Evolutionary conservation across 1,140 invertebrate genomes (phyloP), one percentile per base, ranked within the genome.

Genomic region (Drosophila parabipectinata): DNA sequence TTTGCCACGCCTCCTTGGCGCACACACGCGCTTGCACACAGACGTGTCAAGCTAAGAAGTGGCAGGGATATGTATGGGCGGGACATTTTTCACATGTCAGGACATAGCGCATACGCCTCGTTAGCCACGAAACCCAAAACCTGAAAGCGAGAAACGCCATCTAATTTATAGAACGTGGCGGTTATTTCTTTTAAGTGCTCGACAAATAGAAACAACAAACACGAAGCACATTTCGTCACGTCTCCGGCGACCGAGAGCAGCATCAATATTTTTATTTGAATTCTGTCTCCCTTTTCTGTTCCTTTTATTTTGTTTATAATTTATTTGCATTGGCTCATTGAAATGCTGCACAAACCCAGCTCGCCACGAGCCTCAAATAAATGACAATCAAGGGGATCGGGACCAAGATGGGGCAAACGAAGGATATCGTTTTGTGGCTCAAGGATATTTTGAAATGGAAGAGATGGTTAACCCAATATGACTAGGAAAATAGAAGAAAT

Each of bases 241-340:
- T 87, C 45, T 56, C 28, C 55, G 18, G 34, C 26, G 39, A 18
- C 57, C 18, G 14, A 54, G 21, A 54, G 77, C 67, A 88, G 75
- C 83, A 88, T 79, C 82, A 87, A 87, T 88, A 88, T 87, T 88
- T 78, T 87, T 60, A 69, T 69, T 69, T 69, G 67, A 57, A 69
- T 69, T 63, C 41, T 51, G 59, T 69, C 62, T 71, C 59, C 63
- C 57, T 51, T 47, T 21, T 47, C 44, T 18, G 14, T 44, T 44
- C 56, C 44, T 61, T 55, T 69, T 77, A 66, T 78, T 82, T 77
- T 77, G 63, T 81, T 87, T 87, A 88, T 87, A 87, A 87, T 87
- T 87, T 87, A 87, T 87, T 87, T 87, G 82, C 82, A 88, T 87
- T 87, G 87, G 78, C 82, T 87, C 83, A 87, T 87, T 87, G 82